A percentile compares a stretch with the other conserved stretches of the same genome.
phyloP scores from a whole-genome alignment of 2,888 invertebrate species.

The Oxycera nigricornis region DNA sequence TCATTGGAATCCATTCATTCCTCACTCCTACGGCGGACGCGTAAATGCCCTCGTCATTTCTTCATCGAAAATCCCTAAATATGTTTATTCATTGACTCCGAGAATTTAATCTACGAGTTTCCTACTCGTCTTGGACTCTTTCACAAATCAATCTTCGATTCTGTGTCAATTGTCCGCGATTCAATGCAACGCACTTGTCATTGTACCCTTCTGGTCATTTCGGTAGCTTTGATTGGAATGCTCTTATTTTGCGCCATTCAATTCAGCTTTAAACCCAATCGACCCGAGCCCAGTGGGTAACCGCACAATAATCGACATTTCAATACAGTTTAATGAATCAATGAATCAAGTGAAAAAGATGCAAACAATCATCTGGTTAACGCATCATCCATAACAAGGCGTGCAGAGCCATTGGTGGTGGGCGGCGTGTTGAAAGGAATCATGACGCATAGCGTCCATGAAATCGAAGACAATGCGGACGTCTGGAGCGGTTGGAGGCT shows the following conservation, averaged over 20 bases:
- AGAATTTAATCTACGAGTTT: constrained; percentile 32
- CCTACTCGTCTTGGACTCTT: constrained; percentile 34
- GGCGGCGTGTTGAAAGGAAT: constrained; percentile 22
- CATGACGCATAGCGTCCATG: constrained; percentile 9
- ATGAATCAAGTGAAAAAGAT: constrained; percentile 32
- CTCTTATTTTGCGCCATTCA: constrained; percentile 27
- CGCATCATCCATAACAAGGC: constrained; percentile 24
- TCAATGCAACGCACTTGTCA: constrained; percentile 39
- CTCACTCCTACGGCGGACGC: neutral
- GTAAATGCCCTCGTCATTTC: neutral
- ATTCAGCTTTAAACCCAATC: constrained; percentile 9
- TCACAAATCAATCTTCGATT: constrained; percentile 21
- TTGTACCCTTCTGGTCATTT: constrained; percentile 26
- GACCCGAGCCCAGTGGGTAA: neutral
- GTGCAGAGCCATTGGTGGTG: neutral
- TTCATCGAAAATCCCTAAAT: constrained; percentile 27
- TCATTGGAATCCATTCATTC: constrained; percentile 21
- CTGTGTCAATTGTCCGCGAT: constrained; percentile 35
- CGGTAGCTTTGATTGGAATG: constrained; percentile 37
- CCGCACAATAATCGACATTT: constrained; percentile 28
- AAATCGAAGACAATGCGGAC: neutral
- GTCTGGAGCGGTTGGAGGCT: neutral
- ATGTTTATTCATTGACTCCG: constrained; percentile 29
- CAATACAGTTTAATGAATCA: constrained; percentile 41
- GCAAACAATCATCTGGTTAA: constrained; percentile 33